phyloP scores from a whole-genome alignment of 2,113 vertebrate species.

The Takifugu bimaculatus region DNA sequence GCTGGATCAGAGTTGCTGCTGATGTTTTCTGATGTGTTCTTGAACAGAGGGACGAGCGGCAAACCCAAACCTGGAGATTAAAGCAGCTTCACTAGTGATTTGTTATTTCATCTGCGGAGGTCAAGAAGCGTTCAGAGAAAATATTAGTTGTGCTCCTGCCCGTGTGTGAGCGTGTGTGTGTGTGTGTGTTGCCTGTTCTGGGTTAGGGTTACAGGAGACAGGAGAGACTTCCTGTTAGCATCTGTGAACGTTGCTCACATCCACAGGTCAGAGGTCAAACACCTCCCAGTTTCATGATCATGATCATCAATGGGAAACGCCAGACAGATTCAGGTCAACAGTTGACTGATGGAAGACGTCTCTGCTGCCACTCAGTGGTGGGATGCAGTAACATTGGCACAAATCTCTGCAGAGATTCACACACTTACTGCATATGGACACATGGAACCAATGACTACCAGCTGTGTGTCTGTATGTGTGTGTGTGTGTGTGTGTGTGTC shows the following conservation, averaged over 20 bases:
- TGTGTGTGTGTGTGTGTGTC: conserved; percentile 14
- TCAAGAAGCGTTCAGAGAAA: conserved; percentile 56
- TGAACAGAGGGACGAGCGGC: too few relatives aligned
- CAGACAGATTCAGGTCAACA: too few relatives aligned
- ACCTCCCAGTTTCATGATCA: too few relatives aligned
- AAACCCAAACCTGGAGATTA: conserved; percentile 7
- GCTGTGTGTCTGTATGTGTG: conserved; percentile 1
- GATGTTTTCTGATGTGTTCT: not conserved
- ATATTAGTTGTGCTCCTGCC: conserved; percentile 59
- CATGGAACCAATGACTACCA: not conserved
- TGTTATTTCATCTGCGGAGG: conserved; percentile 58
- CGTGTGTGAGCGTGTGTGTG: conserved; percentile 32
- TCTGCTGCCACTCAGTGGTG: not conserved
- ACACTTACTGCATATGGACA: not conserved
- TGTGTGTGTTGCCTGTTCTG: not conserved
- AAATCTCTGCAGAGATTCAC: too few relatives aligned
- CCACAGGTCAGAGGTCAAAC: too few relatives aligned
- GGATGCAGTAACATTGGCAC: not conserved
- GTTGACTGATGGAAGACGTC: too few relatives aligned
- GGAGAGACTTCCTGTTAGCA: too few relatives aligned
- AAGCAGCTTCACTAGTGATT: conserved; percentile 25
- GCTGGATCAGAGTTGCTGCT: not conserved
- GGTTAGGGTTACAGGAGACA: too few relatives aligned
- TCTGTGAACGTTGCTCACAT: too few relatives aligned
- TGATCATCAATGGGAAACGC: too few relatives aligned